Percentiles rank a stretch among this genome's conserved stretches.
These are phyloP conservation scores for Notocelia uddmanniana DNA, from an alignment of 2,888 invertebrate species.

Conservation along the genomic window DNA sequence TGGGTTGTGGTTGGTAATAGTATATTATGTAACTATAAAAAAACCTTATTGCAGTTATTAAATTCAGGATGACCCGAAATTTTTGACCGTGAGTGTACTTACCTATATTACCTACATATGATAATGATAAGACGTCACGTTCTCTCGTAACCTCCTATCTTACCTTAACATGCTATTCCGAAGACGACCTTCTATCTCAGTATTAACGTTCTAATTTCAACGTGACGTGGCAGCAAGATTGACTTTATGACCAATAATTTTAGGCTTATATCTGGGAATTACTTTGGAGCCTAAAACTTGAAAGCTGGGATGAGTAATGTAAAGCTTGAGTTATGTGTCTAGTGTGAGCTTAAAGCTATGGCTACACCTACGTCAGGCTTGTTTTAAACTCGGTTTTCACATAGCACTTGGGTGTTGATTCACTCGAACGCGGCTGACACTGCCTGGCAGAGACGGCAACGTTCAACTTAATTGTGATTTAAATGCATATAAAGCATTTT, in stretches of 20 bases:
- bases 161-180: not conserved
- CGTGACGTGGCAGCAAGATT: not conserved
- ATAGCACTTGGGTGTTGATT: too few relatives aligned
- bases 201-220: not conserved
- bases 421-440: too few relatives aligned
- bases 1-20: too few relatives aligned
- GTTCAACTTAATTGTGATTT: too few relatives aligned
- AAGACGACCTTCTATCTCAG: not conserved
- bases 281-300: constrained; percentile 15
- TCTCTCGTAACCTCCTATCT: not conserved
- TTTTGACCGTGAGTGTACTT: too few relatives aligned
- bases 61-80: too few relatives aligned
- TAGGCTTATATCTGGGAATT: constrained; percentile 12
- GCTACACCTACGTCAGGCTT: not conserved
- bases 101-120: not conserved
- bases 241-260: not conserved
- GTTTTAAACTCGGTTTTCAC: not conserved
- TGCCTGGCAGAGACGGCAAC: too few relatives aligned
- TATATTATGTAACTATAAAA: too few relatives aligned
- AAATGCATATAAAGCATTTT: too few relatives aligned
- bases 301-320: constrained; percentile 17
- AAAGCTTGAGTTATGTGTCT: constrained; percentile 16
- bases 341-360: not conserved
- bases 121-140: not conserved
- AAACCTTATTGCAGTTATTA: too few relatives aligned